Conservation (phyloP, 1,140 invertebrate species). For the Berghia stephanieae region DNA sequence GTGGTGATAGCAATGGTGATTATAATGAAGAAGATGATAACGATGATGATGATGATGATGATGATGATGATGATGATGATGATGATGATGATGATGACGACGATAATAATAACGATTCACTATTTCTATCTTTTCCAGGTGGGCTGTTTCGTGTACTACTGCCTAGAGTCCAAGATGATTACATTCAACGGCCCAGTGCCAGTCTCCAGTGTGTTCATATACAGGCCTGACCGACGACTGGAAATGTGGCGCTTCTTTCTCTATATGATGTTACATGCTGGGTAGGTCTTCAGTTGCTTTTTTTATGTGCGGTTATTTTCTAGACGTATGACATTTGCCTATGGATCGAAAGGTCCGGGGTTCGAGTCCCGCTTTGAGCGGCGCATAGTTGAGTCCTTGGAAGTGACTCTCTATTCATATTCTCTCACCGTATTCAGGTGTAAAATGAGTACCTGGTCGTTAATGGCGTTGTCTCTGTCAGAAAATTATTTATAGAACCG, state of each 20-base stretch:
- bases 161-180: constrained; percentile 81
- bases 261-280: constrained; percentile 95
- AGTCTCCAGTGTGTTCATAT: constrained; percentile 91
- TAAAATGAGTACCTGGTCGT: too few species aligned
- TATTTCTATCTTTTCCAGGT: constrained; percentile 73
- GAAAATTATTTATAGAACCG: too few species aligned
- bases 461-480: too few species aligned
- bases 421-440: too few species aligned
- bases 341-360: too few species aligned
- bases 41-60: constrained; percentile 31
- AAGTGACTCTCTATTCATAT: too few species aligned
- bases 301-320: too few species aligned
- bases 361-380: too few species aligned
- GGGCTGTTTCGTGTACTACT: constrained; percentile 91
- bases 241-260: constrained; percentile 94
- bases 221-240: constrained; percentile 87
- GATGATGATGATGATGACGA: constrained; percentile 15
- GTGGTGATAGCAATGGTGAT: neutral
- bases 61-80: constrained; percentile 27
- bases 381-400: too few species aligned
- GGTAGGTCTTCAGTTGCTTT: constrained; percentile 71
- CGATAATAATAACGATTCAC: constrained; percentile 31
- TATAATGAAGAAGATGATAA: constrained; percentile 5
- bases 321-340: too few species aligned
- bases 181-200: constrained; percentile 89